Base-by-base conservation (phyloP, 2,797 vertebrate species). In the Aselliscus stoliczkanus region DNA sequence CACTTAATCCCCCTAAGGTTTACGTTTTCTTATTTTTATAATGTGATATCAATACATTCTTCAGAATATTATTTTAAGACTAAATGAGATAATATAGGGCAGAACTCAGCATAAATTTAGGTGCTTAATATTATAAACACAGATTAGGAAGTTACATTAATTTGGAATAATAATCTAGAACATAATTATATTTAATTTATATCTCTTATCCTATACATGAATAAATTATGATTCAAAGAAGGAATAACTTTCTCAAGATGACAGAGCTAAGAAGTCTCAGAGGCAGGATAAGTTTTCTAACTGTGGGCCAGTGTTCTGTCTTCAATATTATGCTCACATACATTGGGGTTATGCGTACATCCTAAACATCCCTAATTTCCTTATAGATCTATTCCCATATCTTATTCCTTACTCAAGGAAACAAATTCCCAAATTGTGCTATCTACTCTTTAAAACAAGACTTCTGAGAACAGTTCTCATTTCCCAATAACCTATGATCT, bases 111-210 rank as follows among this genome's bases (percentile, higher is more conserved):
- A 88, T 64, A 93, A 64, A 94, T 93, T 76, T 77, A 82, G 72
- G 8, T 73, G 75, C 14, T 88, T 94, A 67, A 52, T 25, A 80
- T 47, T 95, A 60, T 92, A 93, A 94, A 87, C 37, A 25, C 20
- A 87, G 47, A 88, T 70, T 37, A 82, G 42, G 56, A 91, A 87
- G 47, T 89, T 89, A 70, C 31, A 92, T 60, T 92, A 89, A 82
- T 93, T 81, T 95, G 12, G 62, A 92, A 75, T 88, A 84, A 87
- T 60, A 67, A 90, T 52, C 85, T 27, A 50, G 42, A 87, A 94
- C 87, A 54, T 75, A 64, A 92, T 75, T 79, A 64, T 84, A 72
- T 96, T 90, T 87, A 37, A 95, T 50, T 77, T n/a, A 69, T 85
- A 73, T 52, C 10, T 81, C 60, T 67, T 39, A 83, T 52, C 50